A percentile compares a stretch with the other conserved stretches of the same genome.
phyloP scores from a whole-genome alignment of 2,113 vertebrate species.

The Misgurnus anguillicaudatus region DNA sequence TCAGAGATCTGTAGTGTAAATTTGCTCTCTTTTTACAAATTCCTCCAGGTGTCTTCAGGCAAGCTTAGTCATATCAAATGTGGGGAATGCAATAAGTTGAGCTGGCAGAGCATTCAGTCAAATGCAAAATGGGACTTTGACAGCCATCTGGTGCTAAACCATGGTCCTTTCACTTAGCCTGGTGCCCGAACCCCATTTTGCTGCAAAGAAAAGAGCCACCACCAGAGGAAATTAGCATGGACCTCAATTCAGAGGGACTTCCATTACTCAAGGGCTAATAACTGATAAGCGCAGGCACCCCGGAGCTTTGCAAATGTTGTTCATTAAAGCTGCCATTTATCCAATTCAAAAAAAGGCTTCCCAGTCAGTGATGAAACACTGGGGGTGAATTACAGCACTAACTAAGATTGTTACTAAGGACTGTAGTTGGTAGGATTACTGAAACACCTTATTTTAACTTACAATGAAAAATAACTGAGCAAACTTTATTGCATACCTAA shows the following conservation, averaged over 20 bases:
- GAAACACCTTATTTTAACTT: conserved; percentile 4
- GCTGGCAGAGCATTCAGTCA: conserved; percentile 41
- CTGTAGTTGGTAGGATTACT: conserved; percentile 1
- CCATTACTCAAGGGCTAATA: conserved; percentile 37
- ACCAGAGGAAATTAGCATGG: conserved; percentile 33
- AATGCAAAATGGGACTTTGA: conserved; percentile 49
- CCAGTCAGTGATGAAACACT: conserved; percentile 6
- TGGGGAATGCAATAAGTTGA: conserved; percentile 38
- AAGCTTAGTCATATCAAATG: conserved; percentile 13
- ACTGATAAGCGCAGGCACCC: conserved; percentile 42
- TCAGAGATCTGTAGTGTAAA: neutral
- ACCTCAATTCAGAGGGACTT: conserved; percentile 35
- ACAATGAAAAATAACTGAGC: no score
- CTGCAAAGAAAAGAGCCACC: conserved; percentile 38
- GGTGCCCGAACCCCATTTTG: conserved; percentile 30
- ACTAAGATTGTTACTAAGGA: neutral
- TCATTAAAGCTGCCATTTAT: conserved; percentile 44
- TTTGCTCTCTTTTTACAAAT: conserved; percentile 7
- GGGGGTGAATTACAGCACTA: neutral
- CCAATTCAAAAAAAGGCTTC: conserved; percentile 26
- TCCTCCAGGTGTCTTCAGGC: conserved; percentile 31
- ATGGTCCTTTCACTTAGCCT: conserved; percentile 33
- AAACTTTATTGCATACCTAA: no score
- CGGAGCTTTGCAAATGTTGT: conserved; percentile 42
- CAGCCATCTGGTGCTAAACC: conserved; percentile 39